Conservation (phyloP, 2,888 invertebrate genomes). For the Craniophora ligustri region DNA sequence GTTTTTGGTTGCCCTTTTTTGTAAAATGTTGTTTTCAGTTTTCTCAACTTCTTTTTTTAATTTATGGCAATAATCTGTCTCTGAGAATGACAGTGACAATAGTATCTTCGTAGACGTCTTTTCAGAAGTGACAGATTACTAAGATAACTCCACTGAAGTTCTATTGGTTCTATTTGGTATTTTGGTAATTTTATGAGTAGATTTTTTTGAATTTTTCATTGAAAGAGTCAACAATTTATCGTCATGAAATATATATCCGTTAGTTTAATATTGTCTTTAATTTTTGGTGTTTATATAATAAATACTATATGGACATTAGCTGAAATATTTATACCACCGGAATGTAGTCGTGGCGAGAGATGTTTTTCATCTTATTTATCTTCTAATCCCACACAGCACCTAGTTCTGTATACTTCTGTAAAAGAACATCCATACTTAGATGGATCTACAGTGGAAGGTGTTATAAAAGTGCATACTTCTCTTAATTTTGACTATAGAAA, state of each 20-base stretch:
- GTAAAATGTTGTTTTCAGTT: too few relatives aligned
- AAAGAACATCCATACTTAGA: conserved; percentile 87
- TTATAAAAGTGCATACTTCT: conserved; percentile 89
- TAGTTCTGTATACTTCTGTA: conserved; percentile 91
- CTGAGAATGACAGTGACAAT: too few relatives aligned
- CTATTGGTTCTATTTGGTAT: background rate
- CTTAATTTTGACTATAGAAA: conserved; percentile 91
- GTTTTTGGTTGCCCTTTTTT: too few relatives aligned
- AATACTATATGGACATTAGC: conserved; percentile 93
- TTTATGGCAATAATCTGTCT: too few relatives aligned
- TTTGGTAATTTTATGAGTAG: conserved; percentile 1
- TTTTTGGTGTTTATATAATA: conserved; percentile 91
- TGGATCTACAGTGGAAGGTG: conserved; percentile 76
- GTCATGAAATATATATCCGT: conserved; percentile 88
- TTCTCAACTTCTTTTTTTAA: too few relatives aligned
- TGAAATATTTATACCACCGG: conserved; percentile 91
- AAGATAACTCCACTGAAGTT: too few relatives aligned
- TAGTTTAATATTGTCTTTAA: conserved; percentile 89
- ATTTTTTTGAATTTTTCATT: conserved; percentile 11
- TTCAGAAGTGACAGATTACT: too few relatives aligned
- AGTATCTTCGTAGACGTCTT: too few relatives aligned
- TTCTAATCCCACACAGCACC: conserved; percentile 90
- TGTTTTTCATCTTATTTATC: conserved; percentile 92
- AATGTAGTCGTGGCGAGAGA: conserved; percentile 89
- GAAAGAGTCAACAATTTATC: conserved; percentile 22